Conservation (phyloP, 1,140 invertebrate species). For the Achatina immaculata region DNA sequence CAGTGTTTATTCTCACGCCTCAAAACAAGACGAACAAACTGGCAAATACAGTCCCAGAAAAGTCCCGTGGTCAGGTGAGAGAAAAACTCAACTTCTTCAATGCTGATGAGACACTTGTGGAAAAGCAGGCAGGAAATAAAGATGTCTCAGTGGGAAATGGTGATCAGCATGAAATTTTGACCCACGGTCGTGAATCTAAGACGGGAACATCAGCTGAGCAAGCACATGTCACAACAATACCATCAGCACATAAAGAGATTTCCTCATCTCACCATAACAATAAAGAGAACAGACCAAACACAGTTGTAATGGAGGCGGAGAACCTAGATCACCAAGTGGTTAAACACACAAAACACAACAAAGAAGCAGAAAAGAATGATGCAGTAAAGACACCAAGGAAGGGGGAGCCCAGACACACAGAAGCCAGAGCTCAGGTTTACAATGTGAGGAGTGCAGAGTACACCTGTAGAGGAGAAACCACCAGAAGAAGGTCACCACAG, state of each 20-base stretch:
- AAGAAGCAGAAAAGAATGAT: background rate
- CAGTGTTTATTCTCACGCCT: conserved; percentile 39
- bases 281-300: conserved; percentile 25
- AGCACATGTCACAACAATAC: background rate
- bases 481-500: conserved; percentile 15
- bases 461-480: background rate
- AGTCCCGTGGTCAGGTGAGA: conserved; percentile 49
- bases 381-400: background rate
- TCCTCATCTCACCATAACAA: background rate
- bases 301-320: background rate
- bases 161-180: background rate
- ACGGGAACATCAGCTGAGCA: background rate
- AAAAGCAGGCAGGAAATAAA: background rate
- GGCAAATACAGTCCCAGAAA: conserved; percentile 37
- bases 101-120: conserved; percentile 27
- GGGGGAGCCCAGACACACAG: background rate
- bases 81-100: conserved; percentile 54
- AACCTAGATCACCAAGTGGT: background rate
- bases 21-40: conserved; percentile 9
- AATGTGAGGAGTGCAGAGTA: conserved; percentile 20
- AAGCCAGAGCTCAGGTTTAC: conserved; percentile 4
- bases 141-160: background rate
- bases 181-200: background rate
- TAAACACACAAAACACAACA: background rate
- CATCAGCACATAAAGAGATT: background rate